Conservation (phyloP, 2,888 invertebrate species). For the Rosalia funebris region DNA sequence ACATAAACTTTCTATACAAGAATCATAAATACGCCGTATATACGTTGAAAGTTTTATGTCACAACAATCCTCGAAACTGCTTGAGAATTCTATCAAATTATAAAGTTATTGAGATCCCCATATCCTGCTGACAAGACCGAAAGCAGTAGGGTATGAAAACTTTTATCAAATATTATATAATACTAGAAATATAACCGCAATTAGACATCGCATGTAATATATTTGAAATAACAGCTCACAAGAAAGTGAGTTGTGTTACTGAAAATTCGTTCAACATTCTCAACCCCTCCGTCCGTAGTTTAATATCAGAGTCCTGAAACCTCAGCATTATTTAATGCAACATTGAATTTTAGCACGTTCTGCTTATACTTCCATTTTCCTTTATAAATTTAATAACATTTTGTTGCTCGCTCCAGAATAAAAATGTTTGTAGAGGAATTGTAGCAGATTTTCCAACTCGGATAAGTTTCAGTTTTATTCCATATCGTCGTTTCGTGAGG, state of each 20-base stretch:
- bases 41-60: too few species aligned
- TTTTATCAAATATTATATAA: background rate
- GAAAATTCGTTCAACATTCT: constrained; percentile 8
- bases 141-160: background rate
- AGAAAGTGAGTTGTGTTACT: constrained; percentile 6
- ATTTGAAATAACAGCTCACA: background rate
- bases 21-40: too few species aligned
- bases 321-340: constrained; percentile 29
- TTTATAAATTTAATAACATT: constrained; percentile 26
- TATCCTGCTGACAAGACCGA: too few species aligned
- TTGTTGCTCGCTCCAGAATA: constrained; percentile 17
- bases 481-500: background rate
- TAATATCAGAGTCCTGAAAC: constrained; percentile 21
- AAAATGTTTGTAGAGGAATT: constrained; percentile 12
- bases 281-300: background rate
- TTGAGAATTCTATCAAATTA: too few species aligned
- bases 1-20: too few species aligned
- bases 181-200: background rate
- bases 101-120: too few species aligned
- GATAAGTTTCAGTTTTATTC: constrained; percentile 5
- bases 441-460: constrained; percentile 1
- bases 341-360: constrained; percentile 23
- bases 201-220: background rate
- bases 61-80: too few species aligned
- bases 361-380: constrained; percentile 19